Conservation (phyloP, 2,888 invertebrate genomes). For the Mesodorylaimus sp. region DNA sequence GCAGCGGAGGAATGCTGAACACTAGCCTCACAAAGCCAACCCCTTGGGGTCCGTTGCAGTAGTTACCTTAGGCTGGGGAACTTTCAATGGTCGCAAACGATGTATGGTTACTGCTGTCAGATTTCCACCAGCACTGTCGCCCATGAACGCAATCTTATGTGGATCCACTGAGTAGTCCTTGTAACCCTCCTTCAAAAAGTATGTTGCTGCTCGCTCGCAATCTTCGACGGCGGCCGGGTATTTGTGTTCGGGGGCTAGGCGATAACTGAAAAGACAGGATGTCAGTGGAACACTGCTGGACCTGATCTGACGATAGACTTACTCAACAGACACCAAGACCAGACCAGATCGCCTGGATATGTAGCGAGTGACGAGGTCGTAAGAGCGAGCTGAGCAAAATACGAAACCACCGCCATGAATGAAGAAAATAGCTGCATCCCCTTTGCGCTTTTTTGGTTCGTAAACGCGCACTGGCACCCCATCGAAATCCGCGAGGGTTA, state of each 20-base stretch:
- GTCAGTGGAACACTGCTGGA: too few relatives aligned
- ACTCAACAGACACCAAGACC: background rate
- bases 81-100: conserved; percentile 11
- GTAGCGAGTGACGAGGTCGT: background rate
- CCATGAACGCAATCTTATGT: conserved; percentile 18
- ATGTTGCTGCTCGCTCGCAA: conserved; percentile 26
- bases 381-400: conserved; percentile 14
- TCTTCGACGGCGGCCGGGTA: conserved; percentile 31
- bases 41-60: too few relatives aligned
- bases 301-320: too few relatives aligned
- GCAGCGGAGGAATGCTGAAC: too few relatives aligned
- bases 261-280: conserved; percentile 22
- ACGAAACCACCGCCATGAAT: conserved; percentile 24
- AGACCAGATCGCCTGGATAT: background rate
- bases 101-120: conserved; percentile 19
- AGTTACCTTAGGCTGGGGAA: conserved; percentile 16
- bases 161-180: conserved; percentile 17
- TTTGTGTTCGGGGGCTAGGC: conserved; percentile 30
- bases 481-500: background rate
- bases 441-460: conserved; percentile 14
- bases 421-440: conserved; percentile 20
- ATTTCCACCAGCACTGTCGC: conserved; percentile 24
- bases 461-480: conserved; percentile 16
- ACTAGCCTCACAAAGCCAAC: too few relatives aligned
- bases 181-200: conserved; percentile 20